Percentiles rank a stretch among this genome's conserved stretches.
Evolutionary conservation across 30 jellyfish, hydroid and myxozoan species (phyloP).

Genomic region (Mastigias papua): DNA sequence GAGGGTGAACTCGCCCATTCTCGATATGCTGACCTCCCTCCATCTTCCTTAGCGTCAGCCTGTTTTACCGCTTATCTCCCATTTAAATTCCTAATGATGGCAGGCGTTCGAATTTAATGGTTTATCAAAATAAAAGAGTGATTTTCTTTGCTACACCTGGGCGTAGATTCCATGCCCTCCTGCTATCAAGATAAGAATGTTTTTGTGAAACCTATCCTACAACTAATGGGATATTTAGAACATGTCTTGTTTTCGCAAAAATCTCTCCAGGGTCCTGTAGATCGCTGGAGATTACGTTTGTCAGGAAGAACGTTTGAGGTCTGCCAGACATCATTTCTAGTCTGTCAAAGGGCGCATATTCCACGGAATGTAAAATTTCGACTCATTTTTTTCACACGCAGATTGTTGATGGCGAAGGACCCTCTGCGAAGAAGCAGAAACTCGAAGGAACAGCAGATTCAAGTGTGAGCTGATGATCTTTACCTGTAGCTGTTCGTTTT

Average conservation of each 20-base stretch:
- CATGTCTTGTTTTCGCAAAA: neutral
- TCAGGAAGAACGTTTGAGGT: neutral
- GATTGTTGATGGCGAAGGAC: neutral
- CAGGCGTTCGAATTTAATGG: too few relatives aligned
- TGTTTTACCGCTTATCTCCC: too few relatives aligned
- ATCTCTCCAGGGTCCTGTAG: neutral
- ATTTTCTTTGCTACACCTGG: neutral
- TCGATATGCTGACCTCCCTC: too few relatives aligned
- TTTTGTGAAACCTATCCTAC: neutral
- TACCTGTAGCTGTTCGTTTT: neutral
- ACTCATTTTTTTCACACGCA: neutral
- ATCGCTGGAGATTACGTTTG: neutral
- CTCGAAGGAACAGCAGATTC: slow-evolving; percentile 1
- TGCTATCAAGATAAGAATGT: neutral
- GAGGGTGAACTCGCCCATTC: too few relatives aligned
- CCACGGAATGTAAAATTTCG: neutral
- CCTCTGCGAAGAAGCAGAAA: slow-evolving; percentile 31
- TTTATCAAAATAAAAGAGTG: neutral
- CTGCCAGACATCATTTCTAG: neutral
- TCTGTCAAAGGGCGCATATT: neutral
- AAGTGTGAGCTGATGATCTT: neutral
- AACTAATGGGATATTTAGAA: neutral
- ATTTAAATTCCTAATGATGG: too few relatives aligned
- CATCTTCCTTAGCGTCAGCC: too few relatives aligned
- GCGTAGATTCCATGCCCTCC: neutral